Evolutionary conservation across 1,140 invertebrate genomes (phyloP).

Genomic region (Apis dorsata): DNA sequence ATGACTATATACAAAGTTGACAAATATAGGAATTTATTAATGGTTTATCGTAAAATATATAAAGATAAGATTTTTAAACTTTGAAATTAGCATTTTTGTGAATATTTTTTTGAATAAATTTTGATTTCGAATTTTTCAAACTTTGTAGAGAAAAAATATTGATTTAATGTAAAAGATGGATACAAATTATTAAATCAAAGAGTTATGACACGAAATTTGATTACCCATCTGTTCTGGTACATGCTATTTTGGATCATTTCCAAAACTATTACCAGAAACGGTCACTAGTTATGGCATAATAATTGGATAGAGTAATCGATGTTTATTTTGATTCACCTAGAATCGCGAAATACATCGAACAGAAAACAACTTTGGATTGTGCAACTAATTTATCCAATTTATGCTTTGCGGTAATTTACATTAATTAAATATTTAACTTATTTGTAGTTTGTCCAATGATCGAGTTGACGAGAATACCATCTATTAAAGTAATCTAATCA

Average conservation of each 20-base stretch:
- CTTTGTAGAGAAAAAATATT: no score
- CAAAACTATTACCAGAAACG: slow-evolving; percentile 14
- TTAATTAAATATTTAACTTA: neutral
- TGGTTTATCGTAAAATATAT: no score
- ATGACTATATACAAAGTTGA: no score
- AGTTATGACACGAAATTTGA: neutral
- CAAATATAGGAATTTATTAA: no score
- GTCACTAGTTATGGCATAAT: neutral
- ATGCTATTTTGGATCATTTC: slow-evolving; percentile 13
- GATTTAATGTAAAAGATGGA: no score
- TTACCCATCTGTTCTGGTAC: neutral
- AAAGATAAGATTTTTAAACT: no score
- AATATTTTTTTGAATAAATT: neutral
- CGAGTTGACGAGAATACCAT: neutral
- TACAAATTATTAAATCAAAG: neutral
- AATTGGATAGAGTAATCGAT: slow-evolving; percentile 25
- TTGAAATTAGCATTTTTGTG: no score
- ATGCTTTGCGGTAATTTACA: neutral
- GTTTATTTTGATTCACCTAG: slow-evolving; percentile 31
- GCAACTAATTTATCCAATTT: slow-evolving; percentile 13
- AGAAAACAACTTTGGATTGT: neutral
- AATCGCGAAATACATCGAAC: neutral
- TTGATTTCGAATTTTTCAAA: no score
- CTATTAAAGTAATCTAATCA: no score
- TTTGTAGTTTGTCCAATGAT: neutral